Conservation (phyloP, 2,888 invertebrate genomes). For the Polydrusus pterygomalis region DNA sequence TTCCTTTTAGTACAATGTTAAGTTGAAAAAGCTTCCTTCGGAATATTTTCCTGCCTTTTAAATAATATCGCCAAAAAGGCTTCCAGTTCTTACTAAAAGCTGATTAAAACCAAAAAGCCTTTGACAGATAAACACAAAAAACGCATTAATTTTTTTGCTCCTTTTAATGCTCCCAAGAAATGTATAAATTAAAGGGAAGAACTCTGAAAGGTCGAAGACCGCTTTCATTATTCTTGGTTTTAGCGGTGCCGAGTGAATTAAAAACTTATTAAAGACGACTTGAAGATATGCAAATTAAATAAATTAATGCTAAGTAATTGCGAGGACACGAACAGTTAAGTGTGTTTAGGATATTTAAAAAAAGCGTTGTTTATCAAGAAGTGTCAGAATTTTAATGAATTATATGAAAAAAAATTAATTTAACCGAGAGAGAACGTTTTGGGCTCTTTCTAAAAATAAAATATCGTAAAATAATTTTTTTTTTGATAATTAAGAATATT, state of each 20-base stretch:
- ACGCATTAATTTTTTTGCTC: conserved; percentile 13
- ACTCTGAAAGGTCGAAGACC: conserved; percentile 6
- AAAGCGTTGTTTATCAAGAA: neutral
- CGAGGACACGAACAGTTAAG: neutral
- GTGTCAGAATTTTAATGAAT: neutral
- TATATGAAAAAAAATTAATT: no score
- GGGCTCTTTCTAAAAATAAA: no score
- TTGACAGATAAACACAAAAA: conserved; percentile 24
- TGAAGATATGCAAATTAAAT: conserved; percentile 9
- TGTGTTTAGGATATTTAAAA: neutral
- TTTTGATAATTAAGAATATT: no score
- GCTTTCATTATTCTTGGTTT: conserved; percentile 1
- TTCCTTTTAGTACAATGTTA: no score
- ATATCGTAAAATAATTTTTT: no score
- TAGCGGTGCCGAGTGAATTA: conserved; percentile 9
- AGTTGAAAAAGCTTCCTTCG: no score
- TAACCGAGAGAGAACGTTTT: no score
- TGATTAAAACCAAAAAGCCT: conserved; percentile 21
- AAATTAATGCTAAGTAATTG: conserved; percentile 3
- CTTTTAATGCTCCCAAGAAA: conserved; percentile 15
- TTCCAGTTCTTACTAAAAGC: neutral
- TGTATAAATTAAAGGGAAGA: conserved; percentile 19
- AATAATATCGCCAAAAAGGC: neutral
- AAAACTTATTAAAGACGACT: conserved; percentile 1
- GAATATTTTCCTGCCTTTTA: neutral